Conservation (phyloP, 2,113 vertebrate species). For the Pagrus major region DNA sequence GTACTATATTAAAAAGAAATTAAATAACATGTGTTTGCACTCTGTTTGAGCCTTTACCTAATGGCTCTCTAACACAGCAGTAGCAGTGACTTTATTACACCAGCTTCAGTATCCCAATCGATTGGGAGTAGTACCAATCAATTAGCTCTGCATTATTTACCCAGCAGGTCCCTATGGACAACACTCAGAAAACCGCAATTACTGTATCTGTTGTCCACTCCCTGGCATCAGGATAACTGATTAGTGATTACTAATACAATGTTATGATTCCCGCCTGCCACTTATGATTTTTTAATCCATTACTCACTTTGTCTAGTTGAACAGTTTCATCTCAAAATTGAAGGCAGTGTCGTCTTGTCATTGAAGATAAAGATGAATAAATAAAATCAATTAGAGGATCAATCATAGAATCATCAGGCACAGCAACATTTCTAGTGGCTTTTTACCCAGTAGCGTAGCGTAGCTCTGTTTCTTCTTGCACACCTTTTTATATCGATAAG, state of each 20-base stretch:
- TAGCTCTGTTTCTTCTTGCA: no score
- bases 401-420: not conserved
- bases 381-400: not conserved
- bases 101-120: conserved; percentile 46
- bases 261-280: conserved; percentile 7
- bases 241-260: conserved; percentile 25
- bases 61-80: conserved; percentile 9
- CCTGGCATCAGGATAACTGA: conserved; percentile 28
- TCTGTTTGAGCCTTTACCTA: not conserved
- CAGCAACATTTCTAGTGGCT: not conserved
- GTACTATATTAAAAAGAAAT: not conserved
- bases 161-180: conserved; percentile 40
- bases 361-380: no score
- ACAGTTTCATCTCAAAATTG: conserved; percentile 5
- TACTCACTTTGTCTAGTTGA: not conserved
- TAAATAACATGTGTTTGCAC: not conserved
- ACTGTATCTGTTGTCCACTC: conserved; percentile 36
- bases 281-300: not conserved
- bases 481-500: no score
- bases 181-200: conserved; percentile 61
- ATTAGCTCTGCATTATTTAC: conserved; percentile 74
- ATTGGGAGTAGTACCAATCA: conserved; percentile 66
- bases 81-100: conserved; percentile 36
- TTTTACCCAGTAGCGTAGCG: no score
- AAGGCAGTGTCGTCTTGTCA: not conserved